Evolutionary conservation across 2,888 invertebrate genomes (phyloP), one percentile per base, ranked within the genome.

Genomic region (Drosophila kokeensis): DNA sequence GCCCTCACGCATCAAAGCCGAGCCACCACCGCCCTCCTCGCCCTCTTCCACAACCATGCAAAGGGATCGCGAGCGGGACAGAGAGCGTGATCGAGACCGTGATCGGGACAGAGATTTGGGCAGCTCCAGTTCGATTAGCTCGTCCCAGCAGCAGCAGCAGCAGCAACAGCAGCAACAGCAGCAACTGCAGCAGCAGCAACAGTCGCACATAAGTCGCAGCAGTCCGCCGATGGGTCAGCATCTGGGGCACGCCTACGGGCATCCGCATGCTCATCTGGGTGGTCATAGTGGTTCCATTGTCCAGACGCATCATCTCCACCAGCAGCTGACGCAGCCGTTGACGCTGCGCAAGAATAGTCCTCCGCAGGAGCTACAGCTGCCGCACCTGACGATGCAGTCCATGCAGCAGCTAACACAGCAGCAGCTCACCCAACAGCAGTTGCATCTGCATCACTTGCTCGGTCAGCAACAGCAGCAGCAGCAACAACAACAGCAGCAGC

Each of bases 1-100:
- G 63, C 94, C 94, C 30, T 92, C 94, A 59, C 93, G 94, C 70
- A 92, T 93, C 66, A 93, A 93, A 83, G 91, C 92, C 73, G 93
- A 93, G 88, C 92, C 91, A 50, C 91, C 90, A 66, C 82, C 89
- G 49, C 85, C 91, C 36, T 69, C 87, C 36, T 88, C 91, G 61
- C 82, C 91, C 65, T 82, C 91, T 34, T 82, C 90, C 34, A 85
- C 80, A 29, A 85, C 80, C 24, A 78, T 93, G 92, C 82, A 91
- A 0, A 15, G 79, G 1, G 82, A 79, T 0, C 29, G 80, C 0
- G 82, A 81, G 0, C 30, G 79, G 0, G 78, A 79, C 0, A 27
- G 78, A 8, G 76, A 77, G 0, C 29, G 79, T 0, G 78, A 77
- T 0, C 13, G 78, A 0, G 78, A 79, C 2, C 30, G 76, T 7